Evolutionary conservation across 2,113 vertebrate genomes (phyloP).

Genomic region (Pycnonotus jocosus): DNA sequence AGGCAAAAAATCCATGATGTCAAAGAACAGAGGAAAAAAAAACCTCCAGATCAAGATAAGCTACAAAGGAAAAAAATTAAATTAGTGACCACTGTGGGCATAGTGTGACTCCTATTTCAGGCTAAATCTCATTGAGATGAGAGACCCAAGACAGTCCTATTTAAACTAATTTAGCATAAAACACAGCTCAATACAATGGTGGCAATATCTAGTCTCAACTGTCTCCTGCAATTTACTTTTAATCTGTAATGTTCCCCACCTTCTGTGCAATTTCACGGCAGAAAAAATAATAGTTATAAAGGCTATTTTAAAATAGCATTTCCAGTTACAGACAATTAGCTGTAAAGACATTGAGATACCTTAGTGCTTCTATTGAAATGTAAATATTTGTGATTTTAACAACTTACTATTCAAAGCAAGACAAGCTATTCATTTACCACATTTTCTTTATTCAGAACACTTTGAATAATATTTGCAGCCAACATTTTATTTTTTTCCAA

Average conservation of each 20-base stretch:
- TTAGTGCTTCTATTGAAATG: background rate
- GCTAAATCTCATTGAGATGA: background rate
- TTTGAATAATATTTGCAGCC: constrained; percentile 11
- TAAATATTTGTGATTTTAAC: constrained; percentile 21
- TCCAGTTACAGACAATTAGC: constrained; percentile 18
- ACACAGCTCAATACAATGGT: background rate
- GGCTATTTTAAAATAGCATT: background rate
- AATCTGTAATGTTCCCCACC: background rate
- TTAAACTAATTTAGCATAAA: constrained; percentile 28
- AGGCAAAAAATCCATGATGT: background rate
- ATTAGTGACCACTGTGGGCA: background rate
- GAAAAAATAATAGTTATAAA: background rate
- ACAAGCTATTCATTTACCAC: constrained; percentile 1
- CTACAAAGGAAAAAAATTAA: background rate
- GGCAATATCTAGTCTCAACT: background rate
- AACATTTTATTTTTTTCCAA: constrained; percentile 8
- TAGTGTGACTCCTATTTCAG: background rate
- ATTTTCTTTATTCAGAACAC: background rate
- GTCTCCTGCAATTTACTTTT: constrained; percentile 28
- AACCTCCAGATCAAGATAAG: background rate
- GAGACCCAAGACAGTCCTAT: background rate
- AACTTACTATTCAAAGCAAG: constrained; percentile 36
- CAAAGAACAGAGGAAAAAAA: background rate
- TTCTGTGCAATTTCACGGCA: constrained; percentile 15
- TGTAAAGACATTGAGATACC: background rate